Percentiles rank a stretch among this genome's conserved stretches.
Conservation (phyloP, 2,888 invertebrate genomes). For the Tetramorium bicarinatum region DNA sequence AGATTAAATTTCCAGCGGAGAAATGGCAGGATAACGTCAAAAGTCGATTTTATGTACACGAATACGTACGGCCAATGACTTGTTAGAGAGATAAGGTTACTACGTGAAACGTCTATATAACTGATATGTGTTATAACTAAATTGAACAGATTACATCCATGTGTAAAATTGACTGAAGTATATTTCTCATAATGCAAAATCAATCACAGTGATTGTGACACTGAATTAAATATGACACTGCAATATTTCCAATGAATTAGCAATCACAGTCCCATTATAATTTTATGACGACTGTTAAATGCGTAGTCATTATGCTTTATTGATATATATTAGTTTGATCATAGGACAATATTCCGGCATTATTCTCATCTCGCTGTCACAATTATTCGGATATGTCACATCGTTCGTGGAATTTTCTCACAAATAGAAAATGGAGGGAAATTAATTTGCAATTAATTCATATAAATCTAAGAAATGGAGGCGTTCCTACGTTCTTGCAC, state of each 20-base stretch:
- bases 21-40: conserved; percentile 16
- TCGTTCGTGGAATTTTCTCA: neutral
- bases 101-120: neutral
- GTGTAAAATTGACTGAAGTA: conserved; percentile 27
- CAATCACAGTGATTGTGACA: conserved; percentile 42
- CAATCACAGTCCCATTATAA: conserved; percentile 39
- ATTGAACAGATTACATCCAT: conserved; percentile 30
- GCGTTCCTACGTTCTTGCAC: neutral
- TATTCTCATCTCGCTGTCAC: conserved; percentile 22
- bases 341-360: conserved; percentile 25
- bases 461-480: neutral
- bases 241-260: conserved; percentile 51
- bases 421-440: neutral
- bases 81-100: neutral
- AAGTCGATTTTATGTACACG: neutral
- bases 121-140: neutral
- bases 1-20: conserved; percentile 5
- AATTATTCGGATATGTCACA: conserved; percentile 7
- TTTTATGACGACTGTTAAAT: conserved; percentile 45
- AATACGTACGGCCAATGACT: neutral
- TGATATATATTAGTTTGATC: conserved; percentile 38
- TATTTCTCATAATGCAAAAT: conserved; percentile 18
- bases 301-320: conserved; percentile 22
- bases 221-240: conserved; percentile 44
- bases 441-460: neutral